These are phyloP conservation scores for Leuctra nigra DNA, from an alignment of 2,888 invertebrate genomes.

Conservation along the genomic window DNA sequence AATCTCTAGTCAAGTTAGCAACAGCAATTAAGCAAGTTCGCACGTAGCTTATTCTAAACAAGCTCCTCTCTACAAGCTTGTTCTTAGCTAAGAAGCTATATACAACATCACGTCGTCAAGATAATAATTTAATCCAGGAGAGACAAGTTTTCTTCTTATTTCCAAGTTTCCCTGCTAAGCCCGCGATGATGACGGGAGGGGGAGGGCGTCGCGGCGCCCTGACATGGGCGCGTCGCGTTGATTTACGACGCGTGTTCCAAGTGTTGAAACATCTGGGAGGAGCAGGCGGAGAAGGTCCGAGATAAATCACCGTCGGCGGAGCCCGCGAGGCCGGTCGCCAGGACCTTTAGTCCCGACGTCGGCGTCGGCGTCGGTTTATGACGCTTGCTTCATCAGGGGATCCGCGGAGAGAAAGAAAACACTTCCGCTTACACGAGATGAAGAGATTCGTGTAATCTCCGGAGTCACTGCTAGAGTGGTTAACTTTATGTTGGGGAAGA, in stretches of 20 bases:
- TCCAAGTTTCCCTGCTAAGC: neutral
- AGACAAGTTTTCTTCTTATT: neutral
- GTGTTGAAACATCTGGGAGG: constrained; percentile 17
- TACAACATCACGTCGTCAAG: neutral
- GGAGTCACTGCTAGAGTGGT: too few relatives aligned
- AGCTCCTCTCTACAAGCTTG: too few relatives aligned
- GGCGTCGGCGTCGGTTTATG: too few relatives aligned
- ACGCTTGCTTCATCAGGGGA: too few relatives aligned
- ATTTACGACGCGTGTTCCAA: constrained; percentile 14
- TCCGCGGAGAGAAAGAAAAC: too few relatives aligned
- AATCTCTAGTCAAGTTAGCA: too few relatives aligned
- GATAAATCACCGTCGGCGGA: constrained; percentile 11
- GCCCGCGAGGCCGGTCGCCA: neutral
- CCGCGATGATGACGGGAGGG: neutral
- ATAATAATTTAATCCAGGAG: neutral
- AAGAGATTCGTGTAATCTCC: neutral
- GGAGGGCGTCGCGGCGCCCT: neutral
- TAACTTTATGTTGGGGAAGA: too few relatives aligned
- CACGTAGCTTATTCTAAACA: too few relatives aligned
- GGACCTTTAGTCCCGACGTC: constrained; percentile 12
- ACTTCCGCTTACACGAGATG: too few relatives aligned
- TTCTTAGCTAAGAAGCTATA: neutral
- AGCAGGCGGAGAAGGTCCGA: constrained; percentile 12
- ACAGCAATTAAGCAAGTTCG: too few relatives aligned
- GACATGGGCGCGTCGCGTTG: constrained; percentile 12